A percentile compares a stretch with the other conserved stretches of the same genome.
These are phyloP conservation scores for Torymus aiolomorphi DNA, from an alignment of 2,888 invertebrate genomes.

Conservation along the genomic window DNA sequence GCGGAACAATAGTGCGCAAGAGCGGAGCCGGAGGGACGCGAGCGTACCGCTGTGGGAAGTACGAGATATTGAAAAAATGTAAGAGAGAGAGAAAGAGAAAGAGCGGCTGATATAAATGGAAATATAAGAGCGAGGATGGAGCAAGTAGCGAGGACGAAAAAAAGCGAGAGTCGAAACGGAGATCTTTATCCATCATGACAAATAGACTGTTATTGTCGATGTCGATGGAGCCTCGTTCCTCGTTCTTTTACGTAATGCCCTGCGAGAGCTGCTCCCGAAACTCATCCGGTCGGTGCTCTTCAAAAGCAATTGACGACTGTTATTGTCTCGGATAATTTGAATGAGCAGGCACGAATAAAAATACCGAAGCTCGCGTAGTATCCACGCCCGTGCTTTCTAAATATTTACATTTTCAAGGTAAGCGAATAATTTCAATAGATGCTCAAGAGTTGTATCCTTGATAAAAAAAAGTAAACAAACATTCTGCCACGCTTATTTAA, in stretches of 20 bases:
- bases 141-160: slow-evolving; percentile 10
- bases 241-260: slow-evolving; percentile 5
- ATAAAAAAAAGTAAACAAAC: too few species aligned
- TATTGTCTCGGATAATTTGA: slow-evolving; percentile 29
- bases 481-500: too few species aligned
- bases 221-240: slow-evolving; percentile 25
- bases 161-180: slow-evolving; percentile 10
- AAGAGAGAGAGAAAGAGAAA: slow-evolving; percentile 19
- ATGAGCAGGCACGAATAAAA: slow-evolving; percentile 16
- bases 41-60: not conserved
- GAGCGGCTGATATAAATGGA: slow-evolving; percentile 12
- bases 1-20: slow-evolving; percentile 69
- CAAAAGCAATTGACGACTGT: slow-evolving; percentile 39
- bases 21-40: not conserved
- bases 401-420: slow-evolving; percentile 2
- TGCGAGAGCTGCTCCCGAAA: slow-evolving; percentile 9
- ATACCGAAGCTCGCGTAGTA: not conserved
- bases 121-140: slow-evolving; percentile 27
- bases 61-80: slow-evolving; percentile 50
- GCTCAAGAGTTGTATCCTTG: too few species aligned
- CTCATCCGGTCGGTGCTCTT: slow-evolving; percentile 28
- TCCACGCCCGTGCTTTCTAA: too few species aligned
- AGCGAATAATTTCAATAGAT: too few species aligned
- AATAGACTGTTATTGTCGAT: slow-evolving; percentile 46
- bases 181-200: slow-evolving; percentile 41